Conservation (phyloP, 1,140 invertebrate genomes). For the Hormaphis cornu region DNA sequence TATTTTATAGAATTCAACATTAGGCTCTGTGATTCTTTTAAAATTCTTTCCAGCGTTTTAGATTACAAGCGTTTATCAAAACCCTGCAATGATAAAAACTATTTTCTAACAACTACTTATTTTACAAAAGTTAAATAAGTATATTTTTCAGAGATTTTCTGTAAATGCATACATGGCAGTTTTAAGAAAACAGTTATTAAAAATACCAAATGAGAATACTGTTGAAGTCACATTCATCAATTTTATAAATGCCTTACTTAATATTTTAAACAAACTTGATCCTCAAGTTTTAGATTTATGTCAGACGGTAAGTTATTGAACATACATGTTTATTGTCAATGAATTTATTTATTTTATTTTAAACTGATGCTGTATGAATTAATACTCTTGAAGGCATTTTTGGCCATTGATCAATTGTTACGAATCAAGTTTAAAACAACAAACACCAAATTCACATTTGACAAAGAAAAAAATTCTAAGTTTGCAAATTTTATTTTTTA, state of each 20-base stretch:
- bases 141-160: slow-evolving; percentile 4
- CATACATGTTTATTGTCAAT: neutral
- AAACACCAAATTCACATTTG: neutral
- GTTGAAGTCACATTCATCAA: neutral
- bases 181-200: neutral
- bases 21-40: too few relatives aligned
- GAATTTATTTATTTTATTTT: neutral
- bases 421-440: neutral
- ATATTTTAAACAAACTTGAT: neutral
- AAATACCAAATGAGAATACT: neutral
- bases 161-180: slow-evolving; percentile 10
- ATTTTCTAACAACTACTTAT: too few relatives aligned
- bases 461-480: neutral
- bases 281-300: neutral
- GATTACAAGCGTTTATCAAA: too few relatives aligned
- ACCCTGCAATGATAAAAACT: too few relatives aligned
- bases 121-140: too few relatives aligned
- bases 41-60: neutral
- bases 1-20: too few relatives aligned
- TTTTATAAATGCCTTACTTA: slow-evolving; percentile 2
- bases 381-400: slow-evolving; percentile 8
- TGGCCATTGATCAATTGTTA: slow-evolving; percentile 2
- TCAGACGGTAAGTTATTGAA: neutral
- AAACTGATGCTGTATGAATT: too few relatives aligned
- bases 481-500: neutral